These are phyloP conservation scores for Scaeva pyrastri DNA, from an alignment of 2,888 invertebrate species.

Conservation along the genomic window DNA sequence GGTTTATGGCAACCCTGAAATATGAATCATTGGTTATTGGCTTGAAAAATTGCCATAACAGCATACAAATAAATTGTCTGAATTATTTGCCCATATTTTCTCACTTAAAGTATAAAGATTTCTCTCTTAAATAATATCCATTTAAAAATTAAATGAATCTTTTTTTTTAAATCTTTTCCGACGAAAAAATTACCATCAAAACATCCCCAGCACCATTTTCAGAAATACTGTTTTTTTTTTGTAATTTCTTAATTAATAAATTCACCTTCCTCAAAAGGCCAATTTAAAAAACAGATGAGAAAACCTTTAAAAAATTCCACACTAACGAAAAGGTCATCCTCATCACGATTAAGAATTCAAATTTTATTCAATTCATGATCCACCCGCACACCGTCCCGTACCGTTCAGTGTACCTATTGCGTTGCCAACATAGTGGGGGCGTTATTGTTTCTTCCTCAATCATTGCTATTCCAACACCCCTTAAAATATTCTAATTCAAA, in stretches of 20 bases:
- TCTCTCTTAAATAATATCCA: background rate
- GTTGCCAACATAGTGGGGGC: background rate
- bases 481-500: slow-evolving; percentile 60
- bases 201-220: background rate
- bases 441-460: slow-evolving; percentile 34
- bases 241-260: slow-evolving; percentile 26
- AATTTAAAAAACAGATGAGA: background rate
- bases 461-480: slow-evolving; percentile 58
- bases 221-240: background rate
- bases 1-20: no score
- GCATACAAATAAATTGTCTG: no score
- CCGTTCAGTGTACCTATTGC: no score
- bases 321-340: slow-evolving; percentile 20
- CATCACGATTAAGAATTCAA: slow-evolving; percentile 29
- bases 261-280: slow-evolving; percentile 11
- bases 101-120: no score
- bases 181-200: background rate
- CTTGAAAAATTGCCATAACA: no score
- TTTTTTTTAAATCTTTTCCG: background rate
- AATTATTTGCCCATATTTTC: no score
- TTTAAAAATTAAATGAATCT: background rate
- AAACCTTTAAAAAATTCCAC: background rate
- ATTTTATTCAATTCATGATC: slow-evolving; percentile 34
- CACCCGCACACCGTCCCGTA: background rate
- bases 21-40: no score